Evolutionary conservation across 1,140 invertebrate species (phyloP).

Genomic region (Eufriesea mexicana): DNA sequence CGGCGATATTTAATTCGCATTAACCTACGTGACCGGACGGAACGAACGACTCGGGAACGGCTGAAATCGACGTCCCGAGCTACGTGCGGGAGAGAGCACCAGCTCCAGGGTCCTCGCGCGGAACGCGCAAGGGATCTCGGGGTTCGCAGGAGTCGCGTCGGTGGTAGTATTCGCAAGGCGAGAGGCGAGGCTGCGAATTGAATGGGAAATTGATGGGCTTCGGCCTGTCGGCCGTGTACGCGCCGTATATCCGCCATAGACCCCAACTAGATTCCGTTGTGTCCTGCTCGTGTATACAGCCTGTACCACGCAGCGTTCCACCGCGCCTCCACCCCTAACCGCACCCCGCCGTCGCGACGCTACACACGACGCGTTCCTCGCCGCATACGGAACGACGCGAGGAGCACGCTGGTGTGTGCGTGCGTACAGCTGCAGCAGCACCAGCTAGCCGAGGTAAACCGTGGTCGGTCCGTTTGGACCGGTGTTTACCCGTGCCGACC

Average conservation of each 20-base stretch:
- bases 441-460: slow-evolving; percentile 49
- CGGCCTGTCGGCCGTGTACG: slow-evolving; percentile 69
- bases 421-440: slow-evolving; percentile 25
- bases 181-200: slow-evolving; percentile 65
- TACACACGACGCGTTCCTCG: slow-evolving; percentile 30
- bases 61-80: slow-evolving; percentile 41
- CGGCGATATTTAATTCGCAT: slow-evolving; percentile 33
- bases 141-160: not conserved
- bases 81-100: too few species aligned
- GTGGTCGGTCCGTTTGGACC: slow-evolving; percentile 51
- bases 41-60: not conserved
- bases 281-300: slow-evolving; percentile 64
- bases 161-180: not conserved
- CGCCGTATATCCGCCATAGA: slow-evolving; percentile 66
- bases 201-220: slow-evolving; percentile 76
- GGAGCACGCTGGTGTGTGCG: not conserved
- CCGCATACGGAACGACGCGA: slow-evolving; percentile 16
- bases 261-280: slow-evolving; percentile 65
- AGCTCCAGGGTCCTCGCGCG: slow-evolving; percentile 8
- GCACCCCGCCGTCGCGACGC: not conserved
- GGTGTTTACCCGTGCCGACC: slow-evolving; percentile 65
- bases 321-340: slow-evolving; percentile 8
- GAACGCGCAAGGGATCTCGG: slow-evolving; percentile 20
- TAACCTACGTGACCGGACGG: slow-evolving; percentile 21
- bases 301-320: slow-evolving; percentile 47